A percentile compares a stretch with the other conserved stretches of the same genome.
Evolutionary conservation across 2,888 invertebrate species (phyloP).

Genomic region (Epistrophella euchroma): DNA sequence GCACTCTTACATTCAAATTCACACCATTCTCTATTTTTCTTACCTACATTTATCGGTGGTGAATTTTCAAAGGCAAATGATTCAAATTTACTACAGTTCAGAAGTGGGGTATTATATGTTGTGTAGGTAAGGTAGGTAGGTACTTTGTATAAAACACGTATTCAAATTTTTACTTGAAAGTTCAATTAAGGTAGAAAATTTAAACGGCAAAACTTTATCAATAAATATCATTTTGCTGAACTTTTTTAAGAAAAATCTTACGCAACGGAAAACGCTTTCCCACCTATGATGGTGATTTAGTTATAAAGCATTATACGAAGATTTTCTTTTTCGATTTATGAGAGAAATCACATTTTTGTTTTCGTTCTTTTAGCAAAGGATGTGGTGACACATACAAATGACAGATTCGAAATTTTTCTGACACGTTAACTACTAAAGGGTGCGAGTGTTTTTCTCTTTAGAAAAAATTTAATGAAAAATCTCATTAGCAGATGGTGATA

Average conservation of each 20-base stretch:
- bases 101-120: too few species aligned
- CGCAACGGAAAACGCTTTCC: neutral
- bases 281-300: neutral
- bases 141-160: neutral
- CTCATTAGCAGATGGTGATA: conserved; percentile 2
- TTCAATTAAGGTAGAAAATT: conserved; percentile 8
- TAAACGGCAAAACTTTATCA: conserved; percentile 4
- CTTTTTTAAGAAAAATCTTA: conserved; percentile 1
- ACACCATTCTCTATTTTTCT: neutral
- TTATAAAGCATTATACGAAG: neutral
- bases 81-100: too few species aligned
- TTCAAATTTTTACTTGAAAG: conserved; percentile 5
- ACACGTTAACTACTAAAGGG: neutral
- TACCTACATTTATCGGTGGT: neutral
- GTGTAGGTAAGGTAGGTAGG: neutral
- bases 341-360: neutral
- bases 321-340: conserved; percentile 21
- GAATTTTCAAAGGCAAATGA: conserved; percentile 5
- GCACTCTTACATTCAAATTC: neutral
- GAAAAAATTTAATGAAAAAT: conserved; percentile 2
- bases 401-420: conserved; percentile 14
- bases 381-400: conserved; percentile 23
- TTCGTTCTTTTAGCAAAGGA: neutral
- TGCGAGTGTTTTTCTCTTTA: neutral
- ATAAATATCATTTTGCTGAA: neutral